Percentiles rank a stretch among this genome's conserved stretches.
Evolutionary conservation across 2,888 invertebrate genomes (phyloP).

Genomic region (Drosophila eohydei): DNA sequence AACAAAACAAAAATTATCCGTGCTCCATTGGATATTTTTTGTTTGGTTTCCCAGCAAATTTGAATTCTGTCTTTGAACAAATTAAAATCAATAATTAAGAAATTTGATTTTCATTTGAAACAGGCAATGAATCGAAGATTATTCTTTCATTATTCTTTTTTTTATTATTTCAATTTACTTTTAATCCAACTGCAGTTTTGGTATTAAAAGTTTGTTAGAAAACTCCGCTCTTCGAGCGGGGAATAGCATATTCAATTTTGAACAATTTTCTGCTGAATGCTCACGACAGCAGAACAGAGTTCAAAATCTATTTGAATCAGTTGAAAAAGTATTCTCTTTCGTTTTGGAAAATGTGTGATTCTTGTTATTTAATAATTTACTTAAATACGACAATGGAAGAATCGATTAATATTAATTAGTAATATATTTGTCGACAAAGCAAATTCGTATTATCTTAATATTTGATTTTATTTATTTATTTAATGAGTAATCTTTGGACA

Average conservation of each 20-base stretch:
- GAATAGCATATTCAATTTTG: conserved; percentile 47
- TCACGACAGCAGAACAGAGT: conserved; percentile 82
- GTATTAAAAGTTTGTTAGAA: conserved; percentile 19
- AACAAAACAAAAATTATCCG: conserved; percentile 51
- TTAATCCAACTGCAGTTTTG: conserved; percentile 70
- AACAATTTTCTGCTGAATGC: conserved; percentile 82
- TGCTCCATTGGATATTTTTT: conserved; percentile 67
- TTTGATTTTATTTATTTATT: conserved; percentile 1
- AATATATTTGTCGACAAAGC: conserved; percentile 33
- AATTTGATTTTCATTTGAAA: conserved; percentile 36
- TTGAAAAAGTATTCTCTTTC: neutral
- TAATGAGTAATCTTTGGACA: neutral
- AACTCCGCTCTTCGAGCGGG: conserved; percentile 9
- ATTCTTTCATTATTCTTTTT: neutral
- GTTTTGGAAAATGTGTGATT: conserved; percentile 59
- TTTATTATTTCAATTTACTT: neutral
- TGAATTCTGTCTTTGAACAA: conserved; percentile 1
- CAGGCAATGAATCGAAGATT: conserved; percentile 42
- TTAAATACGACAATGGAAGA: conserved; percentile 73
- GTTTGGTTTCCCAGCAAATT: conserved; percentile 28
- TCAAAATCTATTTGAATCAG: conserved; percentile 54
- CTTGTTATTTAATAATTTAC: conserved; percentile 19
- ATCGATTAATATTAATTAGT: conserved; percentile 42
- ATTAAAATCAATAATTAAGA: neutral
- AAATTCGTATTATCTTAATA: conserved; percentile 4